Evolutionary conservation across 2,113 vertebrate genomes (phyloP), one percentile per base, ranked within the genome.

Genomic region (Dipodomys stephensi): DNA sequence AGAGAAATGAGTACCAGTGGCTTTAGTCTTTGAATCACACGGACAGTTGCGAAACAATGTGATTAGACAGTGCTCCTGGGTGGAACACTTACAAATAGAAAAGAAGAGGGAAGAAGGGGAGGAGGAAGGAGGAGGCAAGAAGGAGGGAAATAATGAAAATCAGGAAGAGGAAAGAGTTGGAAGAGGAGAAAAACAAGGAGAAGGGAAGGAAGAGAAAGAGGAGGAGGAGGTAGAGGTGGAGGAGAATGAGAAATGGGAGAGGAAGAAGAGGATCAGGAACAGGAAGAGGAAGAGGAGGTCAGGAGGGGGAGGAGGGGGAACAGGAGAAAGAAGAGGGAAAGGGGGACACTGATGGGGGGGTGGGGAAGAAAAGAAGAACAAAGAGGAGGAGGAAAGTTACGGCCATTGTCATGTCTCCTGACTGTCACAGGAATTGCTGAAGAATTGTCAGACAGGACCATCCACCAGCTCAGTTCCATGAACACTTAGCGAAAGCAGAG

Each of bases 371-470:
- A n/a, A 7, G 18, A 71, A 67, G 25, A 25, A 79, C 1, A 25
- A 35, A 84, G 72, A 25, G 13, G 57, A 62, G 20, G 2, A 11
- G 18, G 49, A 76, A 5, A 18, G 2, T 22, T 0, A 11, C 25
- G 35, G 6, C 9, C 7, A 15, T 28, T 9, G 7, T 16, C n/a
- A 19, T 7, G 23, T 0, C 6, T 25, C 9, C n/a, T 44, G 22
- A 13, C 53, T 53, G 25, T 46, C 44, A 28, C 0, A 13, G 1
- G 44, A 15, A 85, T 28, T 22, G 1, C 46, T 9, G n/a, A 62
- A 53, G 53, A 13, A 27, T 76, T 30, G n/a, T 53, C 53, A 57
- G 15, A 16, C 53, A 57, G 27, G 27, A 44, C 6, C 1, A 39
- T 80, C 35, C 22, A 62, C 22, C 18, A 39, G 6, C 12, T 44